Base-by-base conservation (phyloP, 2,888 invertebrate genomes). In the Mesodorylaimus sp. region DNA sequence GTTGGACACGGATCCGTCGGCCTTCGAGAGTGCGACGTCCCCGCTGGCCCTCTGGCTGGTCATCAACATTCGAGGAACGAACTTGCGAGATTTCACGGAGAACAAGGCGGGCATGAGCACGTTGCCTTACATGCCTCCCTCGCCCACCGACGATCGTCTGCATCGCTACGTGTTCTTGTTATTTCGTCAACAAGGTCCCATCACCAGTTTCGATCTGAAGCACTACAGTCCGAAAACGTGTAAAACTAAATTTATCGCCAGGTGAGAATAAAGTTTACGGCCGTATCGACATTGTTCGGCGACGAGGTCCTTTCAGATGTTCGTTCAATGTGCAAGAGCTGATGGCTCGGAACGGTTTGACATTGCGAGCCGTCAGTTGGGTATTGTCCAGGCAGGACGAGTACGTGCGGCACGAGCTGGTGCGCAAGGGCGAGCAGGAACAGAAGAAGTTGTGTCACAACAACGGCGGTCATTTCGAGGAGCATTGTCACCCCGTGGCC, bases 1-100 rank as follows among this genome's bases (percentile, higher is more conserved):
- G 45, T 51, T 62, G 43, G 61, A 62, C 48, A 57, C 59, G 1
- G 48, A n/a, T n/a, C n/a, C 53, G 16, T 56, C 56, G 10, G 54
- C 57, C 38, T 51, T 62, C 3, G 57, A 60, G 21, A 39, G 23
- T 23, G 39, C 39, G 21, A 39, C 39, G 5, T 23, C 19, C 23
- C 39, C 39, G 39, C 39, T 39, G 39, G 21, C 23, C 5, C 39
- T 7, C 50, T 62, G 60, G 60, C 43, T 63, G 48, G 45, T 61
- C 36, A 55, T 57, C 16, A 60, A 61, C 50, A 55, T 61, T 42
- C 55, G 59, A 13, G 52, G 5, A 19, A 3, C 39, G 5, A 23
- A 19, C 5, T 16, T 39, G 16, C 21, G 21, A 23, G 39, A 39
- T 39, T 23, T 19, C 5, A n/a, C n/a, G n/a, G n/a, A n/a, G n/a